These are phyloP conservation scores for Semnornis frantzii DNA, from an alignment of 2,113 vertebrate species.

Conservation along the genomic window DNA sequence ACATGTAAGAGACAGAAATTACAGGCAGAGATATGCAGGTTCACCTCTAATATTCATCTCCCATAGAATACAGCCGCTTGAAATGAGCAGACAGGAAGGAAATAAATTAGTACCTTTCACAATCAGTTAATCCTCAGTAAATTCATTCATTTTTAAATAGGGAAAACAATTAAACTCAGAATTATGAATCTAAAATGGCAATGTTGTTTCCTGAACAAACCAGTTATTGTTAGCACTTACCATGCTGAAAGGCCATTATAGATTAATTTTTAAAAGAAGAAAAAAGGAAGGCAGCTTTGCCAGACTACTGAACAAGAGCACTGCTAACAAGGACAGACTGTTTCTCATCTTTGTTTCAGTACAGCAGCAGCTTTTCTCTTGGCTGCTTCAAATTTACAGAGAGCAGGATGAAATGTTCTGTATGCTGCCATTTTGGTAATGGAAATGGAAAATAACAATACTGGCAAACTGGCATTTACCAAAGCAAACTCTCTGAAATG, in stretches of 20 bases:
- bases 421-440: not conserved
- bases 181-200: constrained; percentile 64
- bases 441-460: not conserved
- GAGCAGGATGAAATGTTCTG: not conserved
- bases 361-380: constrained; percentile 36
- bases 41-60: constrained; percentile 55
- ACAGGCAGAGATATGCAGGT: not conserved
- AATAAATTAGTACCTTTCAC: constrained; percentile 55
- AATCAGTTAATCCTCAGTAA: constrained; percentile 59
- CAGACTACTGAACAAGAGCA: constrained; percentile 26
- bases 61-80: constrained; percentile 45
- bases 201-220: constrained; percentile 58
- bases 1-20: not conserved
- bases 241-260: constrained; percentile 46
- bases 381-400: not conserved
- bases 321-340: constrained; percentile 30
- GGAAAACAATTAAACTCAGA: constrained; percentile 57
- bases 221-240: constrained; percentile 53
- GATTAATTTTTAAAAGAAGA: constrained; percentile 67
- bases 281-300: constrained; percentile 14
- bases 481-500: not conserved
- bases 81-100: constrained; percentile 64
- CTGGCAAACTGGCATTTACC: constrained; percentile 17
- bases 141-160: constrained; percentile 75
- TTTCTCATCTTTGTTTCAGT: constrained; percentile 42